These are phyloP conservation scores for Bombus cullumanus DNA, from an alignment of 1,140 invertebrate genomes.

Conservation along the genomic window DNA sequence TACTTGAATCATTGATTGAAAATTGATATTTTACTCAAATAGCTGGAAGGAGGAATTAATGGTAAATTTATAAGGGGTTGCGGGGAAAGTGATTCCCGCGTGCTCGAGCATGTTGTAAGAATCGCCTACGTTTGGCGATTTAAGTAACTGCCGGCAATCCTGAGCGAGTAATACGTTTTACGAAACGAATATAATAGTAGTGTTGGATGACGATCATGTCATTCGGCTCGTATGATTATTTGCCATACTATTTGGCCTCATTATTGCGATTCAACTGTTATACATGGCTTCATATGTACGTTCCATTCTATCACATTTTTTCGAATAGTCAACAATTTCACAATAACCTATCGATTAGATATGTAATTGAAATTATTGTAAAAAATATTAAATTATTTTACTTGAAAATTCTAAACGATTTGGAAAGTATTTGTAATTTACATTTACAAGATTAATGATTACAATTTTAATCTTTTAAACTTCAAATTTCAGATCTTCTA, in stretches of 20 bases:
- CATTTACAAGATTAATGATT: neutral
- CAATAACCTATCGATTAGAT: neutral
- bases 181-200: constrained; percentile 44
- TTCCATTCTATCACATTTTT: neutral
- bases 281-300: neutral
- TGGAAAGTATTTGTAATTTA: neutral
- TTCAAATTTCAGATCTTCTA: neutral
- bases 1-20: neutral
- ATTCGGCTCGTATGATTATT: constrained; percentile 30
- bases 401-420: neutral
- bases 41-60: neutral
- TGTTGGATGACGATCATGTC: constrained; percentile 21
- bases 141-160: constrained; percentile 14
- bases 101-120: constrained; percentile 18
- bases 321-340: neutral
- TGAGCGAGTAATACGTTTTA: constrained; percentile 17
- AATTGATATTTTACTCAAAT: neutral
- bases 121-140: constrained; percentile 33
- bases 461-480: neutral
- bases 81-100: constrained; percentile 1
- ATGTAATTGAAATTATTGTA: neutral
- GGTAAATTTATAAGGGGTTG: constrained; percentile 6
- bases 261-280: neutral
- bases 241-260: neutral
- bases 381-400: neutral